Evolutionary conservation across 2,888 invertebrate genomes (phyloP).

Genomic region (Eilema sororculum): DNA sequence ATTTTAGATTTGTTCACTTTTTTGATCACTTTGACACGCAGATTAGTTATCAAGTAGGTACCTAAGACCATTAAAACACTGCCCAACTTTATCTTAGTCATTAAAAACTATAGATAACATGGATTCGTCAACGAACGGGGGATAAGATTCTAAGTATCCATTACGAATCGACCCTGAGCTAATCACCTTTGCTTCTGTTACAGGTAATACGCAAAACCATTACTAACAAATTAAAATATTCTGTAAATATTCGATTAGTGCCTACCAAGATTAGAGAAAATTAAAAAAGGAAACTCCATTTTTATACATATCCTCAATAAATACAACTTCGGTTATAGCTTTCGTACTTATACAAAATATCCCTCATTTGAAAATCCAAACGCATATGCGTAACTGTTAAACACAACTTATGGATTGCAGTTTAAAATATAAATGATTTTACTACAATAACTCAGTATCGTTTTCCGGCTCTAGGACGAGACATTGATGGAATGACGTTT

Average conservation of each 20-base stretch:
- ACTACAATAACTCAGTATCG: conserved; percentile 51
- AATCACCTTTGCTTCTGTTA: not conserved
- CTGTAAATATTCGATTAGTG: not conserved
- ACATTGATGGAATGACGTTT: conserved; percentile 72
- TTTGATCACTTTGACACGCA: not conserved
- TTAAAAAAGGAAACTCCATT: not conserved
- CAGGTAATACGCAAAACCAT: not conserved
- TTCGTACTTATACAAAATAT: not conserved
- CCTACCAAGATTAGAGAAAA: not conserved
- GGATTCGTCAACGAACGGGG: not conserved
- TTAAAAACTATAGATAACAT: not conserved
- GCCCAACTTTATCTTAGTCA: not conserved
- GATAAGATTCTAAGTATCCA: not conserved
- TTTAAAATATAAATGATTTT: conserved; percentile 40
- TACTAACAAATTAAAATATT: not conserved
- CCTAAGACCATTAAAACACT: not conserved
- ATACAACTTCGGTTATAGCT: not conserved
- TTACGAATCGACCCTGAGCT: not conserved
- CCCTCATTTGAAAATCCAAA: conserved; percentile 19
- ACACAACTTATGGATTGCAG: conserved; percentile 29
- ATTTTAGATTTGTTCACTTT: too few species aligned
- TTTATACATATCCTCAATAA: not conserved
- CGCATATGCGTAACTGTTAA: conserved; percentile 19
- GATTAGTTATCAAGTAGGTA: not conserved
- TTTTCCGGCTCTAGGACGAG: conserved; percentile 57